These are phyloP conservation scores for Aphis craccivora DNA, from an alignment of 1,140 invertebrate genomes.

Conservation along the genomic window DNA sequence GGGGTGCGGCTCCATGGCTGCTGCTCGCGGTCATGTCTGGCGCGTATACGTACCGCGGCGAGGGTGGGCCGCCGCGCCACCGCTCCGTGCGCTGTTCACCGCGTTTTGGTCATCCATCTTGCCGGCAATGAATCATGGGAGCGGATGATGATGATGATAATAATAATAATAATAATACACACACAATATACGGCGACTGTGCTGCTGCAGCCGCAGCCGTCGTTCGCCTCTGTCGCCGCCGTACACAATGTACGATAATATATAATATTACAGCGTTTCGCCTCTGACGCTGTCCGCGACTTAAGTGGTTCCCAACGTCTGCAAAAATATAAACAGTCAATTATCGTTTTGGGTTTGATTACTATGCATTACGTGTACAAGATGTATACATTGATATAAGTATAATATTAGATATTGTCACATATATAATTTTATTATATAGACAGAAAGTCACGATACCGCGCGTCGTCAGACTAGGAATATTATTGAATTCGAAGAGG, in stretches of 20 bases:
- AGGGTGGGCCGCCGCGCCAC: constrained; percentile 43
- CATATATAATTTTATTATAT: too few species aligned
- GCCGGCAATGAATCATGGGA: constrained; percentile 60
- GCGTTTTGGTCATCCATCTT: constrained; percentile 59
- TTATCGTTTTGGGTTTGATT: background rate
- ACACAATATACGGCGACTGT: constrained; percentile 2
- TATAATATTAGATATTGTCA: background rate
- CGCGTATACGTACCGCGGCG: background rate
- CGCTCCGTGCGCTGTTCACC: background rate
- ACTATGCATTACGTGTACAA: background rate
- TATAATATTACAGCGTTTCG: background rate
- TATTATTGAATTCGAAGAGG: background rate
- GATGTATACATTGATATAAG: background rate
- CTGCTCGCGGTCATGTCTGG: constrained; percentile 26
- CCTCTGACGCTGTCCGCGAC: background rate
- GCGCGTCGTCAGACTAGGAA: background rate
- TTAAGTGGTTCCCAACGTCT: background rate
- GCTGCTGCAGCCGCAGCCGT: background rate
- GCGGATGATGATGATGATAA: constrained; percentile 14
- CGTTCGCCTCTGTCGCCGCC: background rate
- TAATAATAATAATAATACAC: constrained; percentile 13
- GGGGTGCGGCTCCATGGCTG: constrained; percentile 44
- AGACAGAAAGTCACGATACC: background rate
- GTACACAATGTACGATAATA: background rate
- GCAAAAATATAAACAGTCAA: background rate